A percentile compares a stretch with the other conserved stretches of the same genome.
Evolutionary conservation across 2,797 vertebrate species (phyloP).

Genomic region (Odontamblyopus lacepedii): DNA sequence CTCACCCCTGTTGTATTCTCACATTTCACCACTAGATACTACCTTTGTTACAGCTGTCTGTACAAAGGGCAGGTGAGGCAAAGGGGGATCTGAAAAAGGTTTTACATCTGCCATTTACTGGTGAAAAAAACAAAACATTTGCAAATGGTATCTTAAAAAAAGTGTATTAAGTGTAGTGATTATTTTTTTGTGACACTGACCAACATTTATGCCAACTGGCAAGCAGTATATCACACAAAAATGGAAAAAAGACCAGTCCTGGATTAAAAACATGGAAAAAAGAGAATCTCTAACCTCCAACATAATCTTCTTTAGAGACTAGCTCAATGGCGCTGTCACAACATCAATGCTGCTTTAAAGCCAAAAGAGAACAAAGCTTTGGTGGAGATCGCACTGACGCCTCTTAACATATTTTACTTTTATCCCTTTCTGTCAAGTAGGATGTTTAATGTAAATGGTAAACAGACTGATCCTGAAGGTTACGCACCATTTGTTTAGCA

Average conservation of each 20-base stretch:
- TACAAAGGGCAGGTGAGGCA: too few relatives aligned
- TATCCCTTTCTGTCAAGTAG: neutral
- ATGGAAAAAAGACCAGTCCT: neutral
- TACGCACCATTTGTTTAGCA: neutral
- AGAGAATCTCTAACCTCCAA: neutral
- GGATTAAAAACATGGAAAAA: neutral
- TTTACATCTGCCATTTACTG: too few relatives aligned
- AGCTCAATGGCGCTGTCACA: neutral
- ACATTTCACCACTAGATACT: too few relatives aligned
- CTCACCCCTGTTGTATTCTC: too few relatives aligned
- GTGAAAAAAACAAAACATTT: too few relatives aligned
- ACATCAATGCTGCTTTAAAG: neutral
- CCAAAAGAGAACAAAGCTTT: slow-evolving; percentile 3
- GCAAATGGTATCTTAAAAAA: too few relatives aligned
- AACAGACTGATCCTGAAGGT: neutral
- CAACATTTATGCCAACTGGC: neutral
- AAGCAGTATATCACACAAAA: neutral
- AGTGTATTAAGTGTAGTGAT: too few relatives aligned
- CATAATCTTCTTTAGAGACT: neutral
- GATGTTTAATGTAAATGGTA: neutral
- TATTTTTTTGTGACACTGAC: neutral
- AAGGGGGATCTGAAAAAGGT: too few relatives aligned
- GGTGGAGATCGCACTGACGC: neutral
- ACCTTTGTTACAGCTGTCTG: too few relatives aligned
- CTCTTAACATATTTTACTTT: slow-evolving; percentile 1